Conservation (phyloP, 1,140 invertebrate genomes). For the Drosophila prosaltans region DNA sequence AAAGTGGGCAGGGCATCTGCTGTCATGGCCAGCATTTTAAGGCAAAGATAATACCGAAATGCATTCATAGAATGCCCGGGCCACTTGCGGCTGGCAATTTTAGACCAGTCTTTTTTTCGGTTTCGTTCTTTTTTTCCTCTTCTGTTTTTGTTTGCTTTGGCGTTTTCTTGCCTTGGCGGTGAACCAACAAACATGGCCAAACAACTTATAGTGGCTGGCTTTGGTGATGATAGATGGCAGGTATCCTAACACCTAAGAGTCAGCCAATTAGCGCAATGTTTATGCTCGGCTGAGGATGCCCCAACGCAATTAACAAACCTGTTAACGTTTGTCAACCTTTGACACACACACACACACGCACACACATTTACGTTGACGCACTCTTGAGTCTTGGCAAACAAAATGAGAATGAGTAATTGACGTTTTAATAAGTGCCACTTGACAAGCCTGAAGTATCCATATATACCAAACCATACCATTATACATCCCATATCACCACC, state of each 20-base stretch:
- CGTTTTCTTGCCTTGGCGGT: background rate
- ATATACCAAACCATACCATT: background rate
- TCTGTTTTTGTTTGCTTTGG: too few species aligned
- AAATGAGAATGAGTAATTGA: constrained; percentile 65
- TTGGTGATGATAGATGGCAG: constrained; percentile 7
- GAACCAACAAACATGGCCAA: constrained; percentile 6
- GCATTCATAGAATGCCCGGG: constrained; percentile 26
- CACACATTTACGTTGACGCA: constrained; percentile 8
- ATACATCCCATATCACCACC: background rate
- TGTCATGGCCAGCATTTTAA: constrained; percentile 36
- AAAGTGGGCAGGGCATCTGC: constrained; percentile 39
- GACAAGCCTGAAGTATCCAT: constrained; percentile 36
- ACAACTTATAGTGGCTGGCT: constrained; percentile 2
- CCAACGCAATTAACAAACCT: constrained; percentile 48
- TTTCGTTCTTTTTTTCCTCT: too few species aligned
- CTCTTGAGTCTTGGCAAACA: constrained; percentile 46
- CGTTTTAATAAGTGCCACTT: constrained; percentile 70
- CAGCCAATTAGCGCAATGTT: constrained; percentile 55
- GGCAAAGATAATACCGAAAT: constrained; percentile 32
- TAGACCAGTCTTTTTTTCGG: background rate
- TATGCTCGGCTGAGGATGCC: constrained; percentile 30
- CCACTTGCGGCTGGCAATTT: constrained; percentile 38
- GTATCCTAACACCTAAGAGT: constrained; percentile 27
- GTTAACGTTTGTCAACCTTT: constrained; percentile 44
- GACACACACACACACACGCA: constrained; percentile 16